phyloP scores from a whole-genome alignment of 2,888 invertebrate species.

The Hyalella azteca region DNA sequence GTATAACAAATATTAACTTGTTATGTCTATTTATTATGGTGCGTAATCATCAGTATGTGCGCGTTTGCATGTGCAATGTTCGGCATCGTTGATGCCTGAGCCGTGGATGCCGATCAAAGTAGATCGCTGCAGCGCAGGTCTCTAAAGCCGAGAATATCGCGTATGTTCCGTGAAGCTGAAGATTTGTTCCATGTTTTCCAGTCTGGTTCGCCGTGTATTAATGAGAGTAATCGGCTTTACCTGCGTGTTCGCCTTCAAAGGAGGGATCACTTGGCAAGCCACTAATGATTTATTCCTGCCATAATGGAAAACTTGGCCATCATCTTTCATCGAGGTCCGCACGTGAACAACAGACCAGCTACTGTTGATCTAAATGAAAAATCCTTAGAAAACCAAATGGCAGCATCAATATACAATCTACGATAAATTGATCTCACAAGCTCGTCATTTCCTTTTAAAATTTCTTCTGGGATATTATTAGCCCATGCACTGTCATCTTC shows the following conservation, averaged over 20 bases:
- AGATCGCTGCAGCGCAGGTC: too few species aligned
- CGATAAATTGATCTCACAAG: slow-evolving; percentile 22
- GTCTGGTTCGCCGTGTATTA: slow-evolving; percentile 34
- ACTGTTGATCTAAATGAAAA: neutral
- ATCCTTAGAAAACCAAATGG: slow-evolving; percentile 19
- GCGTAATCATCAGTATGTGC: too few species aligned
- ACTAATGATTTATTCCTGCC: slow-evolving; percentile 36
- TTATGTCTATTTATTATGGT: too few species aligned
- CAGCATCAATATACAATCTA: slow-evolving; percentile 35
- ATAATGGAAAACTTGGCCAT: slow-evolving; percentile 37
- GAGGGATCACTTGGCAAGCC: slow-evolving; percentile 36
- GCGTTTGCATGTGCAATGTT: too few species aligned
- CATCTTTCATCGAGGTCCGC: slow-evolving; percentile 28
- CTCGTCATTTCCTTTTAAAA: neutral
- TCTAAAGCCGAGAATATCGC: too few species aligned
- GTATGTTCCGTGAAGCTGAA: slow-evolving; percentile 7
- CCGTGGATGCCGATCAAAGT: too few species aligned
- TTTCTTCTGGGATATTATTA: neutral
- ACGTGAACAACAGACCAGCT: neutral
- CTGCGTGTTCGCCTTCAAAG: slow-evolving; percentile 31
- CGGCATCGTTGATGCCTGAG: too few species aligned
- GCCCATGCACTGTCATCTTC: too few species aligned
- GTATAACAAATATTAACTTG: too few species aligned
- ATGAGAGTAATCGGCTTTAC: slow-evolving; percentile 36
- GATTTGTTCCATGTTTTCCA: slow-evolving; percentile 37